Evolutionary conservation across 2,113 vertebrate genomes (phyloP).

Genomic region (Ciconia boyciana): DNA sequence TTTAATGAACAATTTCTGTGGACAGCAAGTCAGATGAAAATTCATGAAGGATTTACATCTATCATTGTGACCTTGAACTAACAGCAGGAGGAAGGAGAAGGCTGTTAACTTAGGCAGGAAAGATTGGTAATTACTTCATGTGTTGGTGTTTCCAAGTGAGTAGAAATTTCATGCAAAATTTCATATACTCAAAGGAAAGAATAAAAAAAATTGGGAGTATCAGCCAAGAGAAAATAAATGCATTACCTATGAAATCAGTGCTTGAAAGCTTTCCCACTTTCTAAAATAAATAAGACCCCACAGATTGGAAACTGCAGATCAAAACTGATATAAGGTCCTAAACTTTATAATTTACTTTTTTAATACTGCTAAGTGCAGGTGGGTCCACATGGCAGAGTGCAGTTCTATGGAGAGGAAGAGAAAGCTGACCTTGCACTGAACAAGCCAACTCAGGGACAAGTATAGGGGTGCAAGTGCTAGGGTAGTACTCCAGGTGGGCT

Average conservation of each 20-base stretch:
- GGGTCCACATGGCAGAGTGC: neutral
- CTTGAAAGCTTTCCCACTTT: slow-evolving; percentile 1
- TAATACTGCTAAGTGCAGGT: neutral
- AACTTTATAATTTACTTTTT: neutral
- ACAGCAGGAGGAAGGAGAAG: slow-evolving; percentile 18
- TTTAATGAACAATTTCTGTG: slow-evolving; percentile 44
- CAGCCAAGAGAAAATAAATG: neutral
- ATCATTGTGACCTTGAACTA: slow-evolving; percentile 47
- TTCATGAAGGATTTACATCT: slow-evolving; percentile 13
- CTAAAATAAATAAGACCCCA: neutral
- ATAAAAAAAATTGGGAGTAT: neutral
- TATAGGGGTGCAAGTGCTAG: neutral
- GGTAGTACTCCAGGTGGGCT: neutral
- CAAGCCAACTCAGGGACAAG: neutral
- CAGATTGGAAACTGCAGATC: neutral
- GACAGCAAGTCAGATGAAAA: slow-evolving; percentile 30
- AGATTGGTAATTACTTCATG: slow-evolving; percentile 17
- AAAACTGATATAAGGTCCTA: neutral
- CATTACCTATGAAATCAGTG: neutral
- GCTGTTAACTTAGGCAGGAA: slow-evolving; percentile 27
- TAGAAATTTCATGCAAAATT: slow-evolving; percentile 18
- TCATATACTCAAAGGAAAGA: slow-evolving; percentile 9
- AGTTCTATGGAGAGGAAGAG: neutral
- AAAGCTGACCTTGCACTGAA: neutral
- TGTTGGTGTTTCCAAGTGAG: slow-evolving; percentile 3